These are phyloP conservation scores for Caenorhabditis afra DNA, from an alignment of 2,888 invertebrate species.

Conservation along the genomic window DNA sequence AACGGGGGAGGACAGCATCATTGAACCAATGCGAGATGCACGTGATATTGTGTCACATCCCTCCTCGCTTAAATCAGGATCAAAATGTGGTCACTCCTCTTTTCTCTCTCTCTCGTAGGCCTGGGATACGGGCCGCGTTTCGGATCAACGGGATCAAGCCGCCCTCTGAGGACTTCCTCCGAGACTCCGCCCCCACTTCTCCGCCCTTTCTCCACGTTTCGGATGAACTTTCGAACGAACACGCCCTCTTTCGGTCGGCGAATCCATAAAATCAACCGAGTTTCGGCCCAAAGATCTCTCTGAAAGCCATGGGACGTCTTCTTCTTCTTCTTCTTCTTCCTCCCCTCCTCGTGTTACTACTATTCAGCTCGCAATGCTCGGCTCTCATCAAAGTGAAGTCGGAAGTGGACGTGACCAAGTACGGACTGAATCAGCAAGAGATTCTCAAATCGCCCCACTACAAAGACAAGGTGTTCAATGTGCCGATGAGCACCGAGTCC, in stretches of 20 bases:
- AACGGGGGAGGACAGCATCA: too few species aligned
- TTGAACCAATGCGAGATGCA: constrained; percentile 49
- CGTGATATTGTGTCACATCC: constrained; percentile 18
- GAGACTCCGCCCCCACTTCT: constrained; percentile 31
- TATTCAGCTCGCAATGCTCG: neutral
- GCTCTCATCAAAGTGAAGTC: constrained; percentile 28
- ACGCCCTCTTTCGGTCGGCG: constrained; percentile 25
- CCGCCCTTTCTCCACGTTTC: constrained; percentile 25
- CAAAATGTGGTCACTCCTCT: constrained; percentile 51
- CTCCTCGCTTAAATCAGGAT: constrained; percentile 39
- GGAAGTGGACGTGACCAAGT: constrained; percentile 46
- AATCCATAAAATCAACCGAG: constrained; percentile 39
- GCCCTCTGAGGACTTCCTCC: constrained; percentile 30
- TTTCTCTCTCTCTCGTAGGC: too few species aligned
- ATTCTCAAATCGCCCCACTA: constrained; percentile 50
- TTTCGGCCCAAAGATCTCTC: constrained; percentile 10
- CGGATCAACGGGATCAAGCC: constrained; percentile 33
- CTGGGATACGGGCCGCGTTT: neutral
- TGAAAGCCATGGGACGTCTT: constrained; percentile 2
- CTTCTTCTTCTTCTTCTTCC: neutral
- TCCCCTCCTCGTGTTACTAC: constrained; percentile 1
- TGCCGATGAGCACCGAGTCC: constrained; percentile 49
- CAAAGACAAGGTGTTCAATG: constrained; percentile 49
- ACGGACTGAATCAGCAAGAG: constrained; percentile 39
- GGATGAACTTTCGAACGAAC: constrained; percentile 29